phyloP scores from a whole-genome alignment of 1,140 invertebrate species.

The Drosophila sechellia region DNA sequence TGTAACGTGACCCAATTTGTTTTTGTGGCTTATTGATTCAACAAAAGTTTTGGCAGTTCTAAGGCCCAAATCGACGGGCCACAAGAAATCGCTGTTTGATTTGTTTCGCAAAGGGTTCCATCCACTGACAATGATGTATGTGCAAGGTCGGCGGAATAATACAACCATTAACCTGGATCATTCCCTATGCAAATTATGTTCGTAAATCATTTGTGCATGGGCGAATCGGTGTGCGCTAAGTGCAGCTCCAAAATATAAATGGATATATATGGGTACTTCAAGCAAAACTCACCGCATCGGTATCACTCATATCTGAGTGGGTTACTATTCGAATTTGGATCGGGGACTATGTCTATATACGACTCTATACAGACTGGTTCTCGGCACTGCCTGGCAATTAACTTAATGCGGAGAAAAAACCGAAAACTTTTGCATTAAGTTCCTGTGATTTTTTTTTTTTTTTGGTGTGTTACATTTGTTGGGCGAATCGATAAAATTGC shows the following conservation, averaged over 20 bases:
- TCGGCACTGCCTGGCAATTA: conserved; percentile 65
- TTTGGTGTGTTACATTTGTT: conserved; percentile 30
- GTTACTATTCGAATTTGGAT: background rate
- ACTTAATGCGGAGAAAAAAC: conserved; percentile 30
- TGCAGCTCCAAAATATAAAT: conserved; percentile 25
- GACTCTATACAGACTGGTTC: conserved; percentile 22
- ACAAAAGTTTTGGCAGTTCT: conserved; percentile 78
- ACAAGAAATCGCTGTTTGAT: conserved; percentile 75
- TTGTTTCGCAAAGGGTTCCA: conserved; percentile 70
- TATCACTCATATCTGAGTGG: conserved; percentile 65
- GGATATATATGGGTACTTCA: conserved; percentile 10
- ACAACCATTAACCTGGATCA: conserved; percentile 33
- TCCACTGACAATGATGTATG: conserved; percentile 39
- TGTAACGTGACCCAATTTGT: conserved; percentile 83
- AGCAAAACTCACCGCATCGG: conserved; percentile 75
- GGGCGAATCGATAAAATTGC: conserved; percentile 72
- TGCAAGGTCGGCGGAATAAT: conserved; percentile 57
- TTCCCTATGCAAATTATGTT: conserved; percentile 48
- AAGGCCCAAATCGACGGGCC: conserved; percentile 47
- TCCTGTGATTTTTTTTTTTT: background rate
- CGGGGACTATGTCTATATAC: background rate
- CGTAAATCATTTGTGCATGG: conserved; percentile 57
- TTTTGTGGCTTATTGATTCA: conserved; percentile 84
- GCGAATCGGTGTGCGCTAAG: conserved; percentile 42
- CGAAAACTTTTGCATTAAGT: conserved; percentile 53